phyloP scores from a whole-genome alignment of 2,113 vertebrate genomes.

The Xyrauchen texanus region DNA sequence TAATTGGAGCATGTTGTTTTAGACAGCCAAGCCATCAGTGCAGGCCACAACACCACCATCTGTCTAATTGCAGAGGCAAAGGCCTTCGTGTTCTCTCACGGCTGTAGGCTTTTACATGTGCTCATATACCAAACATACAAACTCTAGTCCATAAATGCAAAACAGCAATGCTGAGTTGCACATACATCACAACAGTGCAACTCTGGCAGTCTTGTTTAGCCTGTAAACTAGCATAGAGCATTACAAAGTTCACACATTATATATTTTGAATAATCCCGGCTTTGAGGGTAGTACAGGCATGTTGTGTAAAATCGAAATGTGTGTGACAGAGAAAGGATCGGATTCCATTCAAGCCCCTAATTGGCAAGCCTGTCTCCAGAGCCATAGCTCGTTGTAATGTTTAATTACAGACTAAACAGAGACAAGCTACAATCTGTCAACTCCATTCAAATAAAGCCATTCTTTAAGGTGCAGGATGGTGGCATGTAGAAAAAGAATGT shows the following conservation, averaged over 20 bases:
- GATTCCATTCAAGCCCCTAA: conserved; percentile 86
- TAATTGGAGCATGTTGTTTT: conserved; percentile 85
- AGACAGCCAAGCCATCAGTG: conserved; percentile 49
- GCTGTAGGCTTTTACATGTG: conserved; percentile 1
- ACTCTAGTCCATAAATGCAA: not conserved
- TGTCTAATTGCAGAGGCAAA: conserved; percentile 61
- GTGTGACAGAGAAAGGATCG: conserved; percentile 60
- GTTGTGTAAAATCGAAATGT: conserved; percentile 28
- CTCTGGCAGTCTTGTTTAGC: no score
- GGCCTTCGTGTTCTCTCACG: conserved; percentile 40
- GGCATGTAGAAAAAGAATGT: not conserved
- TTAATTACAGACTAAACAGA: conserved; percentile 91
- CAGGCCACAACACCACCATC: conserved; percentile 49
- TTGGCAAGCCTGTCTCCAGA: conserved; percentile 78
- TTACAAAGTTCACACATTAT: not conserved
- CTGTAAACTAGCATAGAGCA: not conserved
- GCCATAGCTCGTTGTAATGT: conserved; percentile 86
- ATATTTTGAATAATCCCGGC: conserved; percentile 15
- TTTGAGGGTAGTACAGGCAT: conserved; percentile 7
- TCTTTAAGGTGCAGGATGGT: conserved; percentile 64
- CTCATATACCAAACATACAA: conserved; percentile 2
- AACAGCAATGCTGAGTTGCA: conserved; percentile 1
- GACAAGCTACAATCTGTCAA: conserved; percentile 80
- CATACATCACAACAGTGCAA: not conserved
- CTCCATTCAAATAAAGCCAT: conserved; percentile 74